Evolutionary conservation across 2,888 invertebrate species (phyloP).

Genomic region (Lamproptera curius): DNA sequence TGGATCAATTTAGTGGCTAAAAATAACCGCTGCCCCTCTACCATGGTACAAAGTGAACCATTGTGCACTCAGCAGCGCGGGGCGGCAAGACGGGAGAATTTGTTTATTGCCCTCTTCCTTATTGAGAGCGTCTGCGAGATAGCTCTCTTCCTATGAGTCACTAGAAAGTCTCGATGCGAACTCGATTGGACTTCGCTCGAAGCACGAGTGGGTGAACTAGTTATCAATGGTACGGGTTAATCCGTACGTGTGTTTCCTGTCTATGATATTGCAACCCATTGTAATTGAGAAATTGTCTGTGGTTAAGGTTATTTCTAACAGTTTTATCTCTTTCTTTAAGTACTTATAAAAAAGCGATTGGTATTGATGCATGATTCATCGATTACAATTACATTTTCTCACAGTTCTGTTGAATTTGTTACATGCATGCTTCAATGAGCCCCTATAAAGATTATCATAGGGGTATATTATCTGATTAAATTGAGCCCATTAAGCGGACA

Average conservation of each 20-base stretch:
- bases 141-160: slow-evolving; percentile 78
- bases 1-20: slow-evolving; percentile 72
- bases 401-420: slow-evolving; percentile 22
- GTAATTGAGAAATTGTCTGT: too few species aligned
- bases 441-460: slow-evolving; percentile 16
- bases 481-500: neutral
- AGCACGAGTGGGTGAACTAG: slow-evolving; percentile 50
- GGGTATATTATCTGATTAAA: slow-evolving; percentile 17
- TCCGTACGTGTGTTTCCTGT: too few species aligned
- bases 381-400: slow-evolving; percentile 2
- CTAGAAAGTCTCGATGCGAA: slow-evolving; percentile 71
- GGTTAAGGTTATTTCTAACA: too few species aligned
- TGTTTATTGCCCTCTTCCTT: slow-evolving; percentile 78
- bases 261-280: too few species aligned
- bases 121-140: slow-evolving; percentile 77
- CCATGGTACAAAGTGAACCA: slow-evolving; percentile 72
- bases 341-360: neutral
- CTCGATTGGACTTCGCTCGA: slow-evolving; percentile 59
- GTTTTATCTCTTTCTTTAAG: too few species aligned
- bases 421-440: slow-evolving; percentile 13
- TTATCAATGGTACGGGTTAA: too few species aligned
- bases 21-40: slow-evolving; percentile 66
- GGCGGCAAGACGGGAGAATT: slow-evolving; percentile 75
- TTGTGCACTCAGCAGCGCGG: slow-evolving; percentile 73
- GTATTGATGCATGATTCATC: slow-evolving; percentile 1